Evolutionary conservation across 1,140 invertebrate genomes (phyloP).

Genomic region (Babylonia areolata): DNA sequence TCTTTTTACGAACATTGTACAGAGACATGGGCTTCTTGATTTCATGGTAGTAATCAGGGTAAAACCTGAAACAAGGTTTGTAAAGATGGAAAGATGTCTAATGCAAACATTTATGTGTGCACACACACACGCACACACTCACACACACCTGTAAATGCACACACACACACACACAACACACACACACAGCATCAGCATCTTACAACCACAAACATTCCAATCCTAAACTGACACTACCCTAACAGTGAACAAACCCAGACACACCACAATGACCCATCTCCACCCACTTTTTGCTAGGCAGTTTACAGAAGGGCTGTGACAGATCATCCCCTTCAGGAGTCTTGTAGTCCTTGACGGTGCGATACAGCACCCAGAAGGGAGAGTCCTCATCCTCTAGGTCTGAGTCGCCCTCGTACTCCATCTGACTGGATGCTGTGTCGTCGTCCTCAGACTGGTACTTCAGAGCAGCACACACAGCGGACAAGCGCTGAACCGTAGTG

Average conservation of each 20-base stretch:
- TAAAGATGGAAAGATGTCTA: too few relatives aligned
- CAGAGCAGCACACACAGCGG: slow-evolving; percentile 80
- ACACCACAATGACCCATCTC: too few relatives aligned
- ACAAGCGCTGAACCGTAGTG: slow-evolving; percentile 75
- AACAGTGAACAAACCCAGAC: too few relatives aligned
- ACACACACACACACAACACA: too few relatives aligned
- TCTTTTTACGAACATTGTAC: slow-evolving; percentile 93
- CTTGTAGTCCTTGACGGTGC: slow-evolving; percentile 85
- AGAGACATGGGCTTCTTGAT: slow-evolving; percentile 97
- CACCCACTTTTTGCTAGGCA: slow-evolving; percentile 89
- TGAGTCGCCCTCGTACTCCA: slow-evolving; percentile 65
- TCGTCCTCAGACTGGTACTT: slow-evolving; percentile 79
- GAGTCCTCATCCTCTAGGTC: slow-evolving; percentile 61
- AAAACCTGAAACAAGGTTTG: slow-evolving; percentile 75
- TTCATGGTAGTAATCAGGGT: slow-evolving; percentile 98
- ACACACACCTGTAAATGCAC: too few relatives aligned
- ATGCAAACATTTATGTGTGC: not conserved
- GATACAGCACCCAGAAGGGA: slow-evolving; percentile 84
- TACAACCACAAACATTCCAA: too few relatives aligned
- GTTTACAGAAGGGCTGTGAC: slow-evolving; percentile 93
- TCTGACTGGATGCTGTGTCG: slow-evolving; percentile 58
- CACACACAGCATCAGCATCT: too few relatives aligned
- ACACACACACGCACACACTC: too few relatives aligned
- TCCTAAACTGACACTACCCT: too few relatives aligned
- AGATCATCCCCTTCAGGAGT: slow-evolving; percentile 82